A percentile compares a stretch with the other conserved stretches of the same genome.
Evolutionary conservation across 2,797 vertebrate genomes (phyloP).

Genomic region (Xenops minutus): DNA sequence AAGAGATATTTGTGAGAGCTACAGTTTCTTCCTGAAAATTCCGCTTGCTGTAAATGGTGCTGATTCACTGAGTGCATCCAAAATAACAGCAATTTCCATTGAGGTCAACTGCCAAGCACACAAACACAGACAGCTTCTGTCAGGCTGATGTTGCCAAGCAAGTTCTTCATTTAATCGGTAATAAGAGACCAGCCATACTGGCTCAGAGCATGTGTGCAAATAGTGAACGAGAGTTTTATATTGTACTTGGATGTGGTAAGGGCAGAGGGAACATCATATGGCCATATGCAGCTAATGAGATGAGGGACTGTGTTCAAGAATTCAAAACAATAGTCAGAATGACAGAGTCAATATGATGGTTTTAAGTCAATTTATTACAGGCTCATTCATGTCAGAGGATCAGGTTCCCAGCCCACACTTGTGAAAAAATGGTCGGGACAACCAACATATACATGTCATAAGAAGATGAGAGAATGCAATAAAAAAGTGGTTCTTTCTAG

Average conservation of each 20-base stretch:
- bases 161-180: background rate
- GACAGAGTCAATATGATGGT: background rate
- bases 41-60: background rate
- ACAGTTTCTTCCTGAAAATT: background rate
- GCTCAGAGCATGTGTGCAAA: background rate
- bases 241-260: background rate
- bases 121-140: background rate
- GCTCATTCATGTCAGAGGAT: background rate
- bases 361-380: background rate
- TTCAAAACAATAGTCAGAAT: background rate
- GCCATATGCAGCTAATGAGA: background rate
- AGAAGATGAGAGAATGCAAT: background rate
- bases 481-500: background rate
- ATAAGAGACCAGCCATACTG: background rate
- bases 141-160: background rate
- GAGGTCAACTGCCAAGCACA: background rate
- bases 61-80: background rate
- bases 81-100: background rate
- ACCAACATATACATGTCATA: background rate
- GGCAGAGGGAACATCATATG: background rate
- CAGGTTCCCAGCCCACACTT: background rate
- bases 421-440: background rate
- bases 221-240: background rate
- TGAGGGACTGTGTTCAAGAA: background rate
- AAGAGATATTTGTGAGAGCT: background rate